Base-by-base conservation (phyloP, 1,140 invertebrate genomes). In the Drosophila grimshawi region DNA sequence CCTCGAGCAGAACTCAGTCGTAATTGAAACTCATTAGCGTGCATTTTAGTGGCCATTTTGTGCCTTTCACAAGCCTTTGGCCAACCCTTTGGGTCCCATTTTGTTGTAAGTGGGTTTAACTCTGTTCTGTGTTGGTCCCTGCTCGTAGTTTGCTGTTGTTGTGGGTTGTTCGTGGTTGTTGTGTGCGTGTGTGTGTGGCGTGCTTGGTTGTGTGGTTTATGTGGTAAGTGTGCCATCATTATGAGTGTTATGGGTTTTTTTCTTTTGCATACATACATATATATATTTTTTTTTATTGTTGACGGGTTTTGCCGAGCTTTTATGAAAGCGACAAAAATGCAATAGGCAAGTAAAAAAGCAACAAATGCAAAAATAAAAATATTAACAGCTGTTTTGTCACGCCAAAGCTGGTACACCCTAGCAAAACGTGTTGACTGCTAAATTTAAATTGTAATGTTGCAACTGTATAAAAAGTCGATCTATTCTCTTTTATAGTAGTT, bases 11-110 rank as follows among this genome's bases (percentile, higher is more conserved):
- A 51, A 53, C 60, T 63, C 43, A 68, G 76, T 51, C 63, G 88
- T 91, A 91, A 91, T 91, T 91, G 83, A 91, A 91, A 91, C 88
- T 91, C 88, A 91, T 91, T 91, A 91, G 85, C 85, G 85, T 89
- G 85, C 85, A 88, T 88, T 88, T 88, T 88, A 89, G 83, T 83
- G 83, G 83, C 83, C 68, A 77, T 86, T 86, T 75, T 79, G 63
- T 46, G 53, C 65, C 65, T 53, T 51, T 51, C 10, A 65, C 59
- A 61, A 70, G 57, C 33, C 76, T 78, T 78, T 75, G 11, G 67
- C 33, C 70, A 82, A 89, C 85, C 85, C 83, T 88, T 86, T 81
- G 72, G 60, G 41, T 46, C 7, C 8, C 51, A 43, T 27, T 59
- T 55, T 3, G 35, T 7, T 19, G 45, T 19, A 7, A 46, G 4